Evolutionary conservation across 1,140 invertebrate species (phyloP).

Genomic region (Solen grandis): DNA sequence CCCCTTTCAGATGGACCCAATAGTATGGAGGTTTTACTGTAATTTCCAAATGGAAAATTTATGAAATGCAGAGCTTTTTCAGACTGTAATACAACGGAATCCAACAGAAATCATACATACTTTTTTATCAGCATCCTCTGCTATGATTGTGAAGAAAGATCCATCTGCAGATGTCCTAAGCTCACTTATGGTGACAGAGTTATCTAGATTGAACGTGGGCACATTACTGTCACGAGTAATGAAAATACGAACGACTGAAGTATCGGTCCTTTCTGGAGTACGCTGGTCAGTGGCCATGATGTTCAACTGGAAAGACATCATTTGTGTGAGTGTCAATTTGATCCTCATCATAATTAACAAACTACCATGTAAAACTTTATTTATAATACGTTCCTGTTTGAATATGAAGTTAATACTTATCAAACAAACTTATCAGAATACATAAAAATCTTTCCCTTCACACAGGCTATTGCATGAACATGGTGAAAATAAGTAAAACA

Average conservation of each 20-base stretch:
- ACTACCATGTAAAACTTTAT: too few relatives aligned
- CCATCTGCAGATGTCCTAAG: constrained; percentile 5
- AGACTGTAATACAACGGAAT: too few relatives aligned
- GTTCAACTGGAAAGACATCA: constrained; percentile 18
- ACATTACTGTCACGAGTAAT: neutral
- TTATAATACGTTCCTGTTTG: too few relatives aligned
- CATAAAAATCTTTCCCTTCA: too few relatives aligned
- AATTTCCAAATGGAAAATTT: too few relatives aligned
- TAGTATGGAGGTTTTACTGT: too few relatives aligned
- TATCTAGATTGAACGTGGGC: constrained; percentile 33
- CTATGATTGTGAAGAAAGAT: constrained; percentile 13
- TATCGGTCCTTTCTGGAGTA: constrained; percentile 28
- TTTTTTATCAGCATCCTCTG: constrained; percentile 19
- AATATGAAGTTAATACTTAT: too few relatives aligned
- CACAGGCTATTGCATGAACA: too few relatives aligned
- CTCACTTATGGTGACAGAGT: neutral
- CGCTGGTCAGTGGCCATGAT: constrained; percentile 36
- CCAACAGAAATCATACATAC: constrained; percentile 1
- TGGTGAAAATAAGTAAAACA: too few relatives aligned
- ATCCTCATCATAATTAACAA: neutral
- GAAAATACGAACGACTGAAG: constrained; percentile 1
- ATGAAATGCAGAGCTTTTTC: too few relatives aligned
- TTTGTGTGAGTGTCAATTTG: neutral
- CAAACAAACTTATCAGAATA: too few relatives aligned
- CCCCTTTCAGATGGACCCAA: too few relatives aligned